Percentiles rank a stretch among this genome's conserved stretches.
These are phyloP conservation scores for Penaeus japonicus DNA, from an alignment of 1,140 invertebrate species.

Conservation along the genomic window DNA sequence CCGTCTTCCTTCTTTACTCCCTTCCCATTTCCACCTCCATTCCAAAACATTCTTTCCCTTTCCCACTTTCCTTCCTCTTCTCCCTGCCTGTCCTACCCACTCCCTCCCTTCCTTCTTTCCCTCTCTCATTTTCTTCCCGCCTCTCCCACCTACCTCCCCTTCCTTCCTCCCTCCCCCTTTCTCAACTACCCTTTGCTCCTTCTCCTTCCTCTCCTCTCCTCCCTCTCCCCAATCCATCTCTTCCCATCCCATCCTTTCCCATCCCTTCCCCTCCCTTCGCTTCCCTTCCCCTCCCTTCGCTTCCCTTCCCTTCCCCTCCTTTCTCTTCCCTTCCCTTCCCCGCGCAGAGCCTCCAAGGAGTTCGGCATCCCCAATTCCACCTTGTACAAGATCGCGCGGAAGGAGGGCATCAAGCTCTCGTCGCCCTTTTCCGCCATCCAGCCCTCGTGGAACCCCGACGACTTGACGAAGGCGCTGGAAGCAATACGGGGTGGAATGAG, in stretches of 20 bases:
- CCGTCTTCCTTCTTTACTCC: too few species aligned
- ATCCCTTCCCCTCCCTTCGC: background rate
- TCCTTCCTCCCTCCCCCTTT: background rate
- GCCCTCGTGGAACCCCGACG: slow-evolving; percentile 85
- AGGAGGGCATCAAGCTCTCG: slow-evolving; percentile 85
- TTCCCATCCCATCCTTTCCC: background rate
- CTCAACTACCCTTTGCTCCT: background rate
- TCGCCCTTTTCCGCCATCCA: slow-evolving; percentile 89
- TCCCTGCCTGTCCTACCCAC: background rate
- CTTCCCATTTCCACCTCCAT: too few species aligned
- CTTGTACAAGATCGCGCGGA: slow-evolving; percentile 86
- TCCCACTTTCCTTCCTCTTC: background rate
- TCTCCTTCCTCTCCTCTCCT: background rate
- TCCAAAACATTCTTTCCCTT: too few species aligned
- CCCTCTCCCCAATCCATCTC: background rate
- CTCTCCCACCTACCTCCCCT: background rate
- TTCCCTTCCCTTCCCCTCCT: background rate
- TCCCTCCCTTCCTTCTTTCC: background rate
- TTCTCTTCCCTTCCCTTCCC: background rate
- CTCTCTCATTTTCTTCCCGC: background rate
- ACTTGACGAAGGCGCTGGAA: slow-evolving; percentile 81
- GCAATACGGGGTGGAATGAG: slow-evolving; percentile 82
- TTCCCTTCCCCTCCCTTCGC: background rate
- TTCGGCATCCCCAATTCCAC: slow-evolving; percentile 90
- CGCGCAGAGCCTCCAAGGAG: slow-evolving; percentile 83